Evolutionary conservation across 2,113 vertebrate species (phyloP), one percentile per base, ranked within the genome.

Genomic region (Campylorhamphus procurvoides): DNA sequence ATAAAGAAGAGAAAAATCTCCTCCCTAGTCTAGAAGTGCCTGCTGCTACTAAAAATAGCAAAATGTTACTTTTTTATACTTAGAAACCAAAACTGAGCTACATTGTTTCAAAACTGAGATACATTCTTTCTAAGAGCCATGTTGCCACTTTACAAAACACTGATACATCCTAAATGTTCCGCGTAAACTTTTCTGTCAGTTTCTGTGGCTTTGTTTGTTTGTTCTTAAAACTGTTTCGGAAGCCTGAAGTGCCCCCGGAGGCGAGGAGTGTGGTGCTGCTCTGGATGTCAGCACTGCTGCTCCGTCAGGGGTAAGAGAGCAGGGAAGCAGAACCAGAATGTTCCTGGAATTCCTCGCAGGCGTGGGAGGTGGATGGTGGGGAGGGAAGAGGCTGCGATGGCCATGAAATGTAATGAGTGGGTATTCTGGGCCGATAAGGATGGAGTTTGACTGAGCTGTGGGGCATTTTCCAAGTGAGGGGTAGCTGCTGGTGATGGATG

Each of bases 351-450:
- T 64, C 64, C 56, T 84, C 0, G 0, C 10, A 17, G 72, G 17
- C 16, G 0, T 5, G 25, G 16, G 17, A 53, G 39, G 17, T 0
- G 0, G 33, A 10, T 28, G 62, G 9, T 0, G 2, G n/a, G 27
- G 28, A 20, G 20, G 8, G 22, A 69, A 10, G 40, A 77, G 35
- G 52, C 24, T 1, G 0, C 1, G 6, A 10, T 33, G 74, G 63
- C 33, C 14, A 4, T 50, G 33, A 84, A 73, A 58, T 29, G 27
- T 29, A 59, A 0, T 28, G 56, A 84, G 31, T 0, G 5, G 20
- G 12, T 67, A 23, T 80, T 77, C n/a, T 23, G 53, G 18, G 35
- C 31, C 7, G 7, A 6, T 44, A 73, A 66, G 75, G 82, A 35
- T 10, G 23, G 25, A 49, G 29, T 29, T 23, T 53, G 49, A 18